Base-by-base conservation (phyloP, 2,888 invertebrate species). In the Nebria brevicollis region DNA sequence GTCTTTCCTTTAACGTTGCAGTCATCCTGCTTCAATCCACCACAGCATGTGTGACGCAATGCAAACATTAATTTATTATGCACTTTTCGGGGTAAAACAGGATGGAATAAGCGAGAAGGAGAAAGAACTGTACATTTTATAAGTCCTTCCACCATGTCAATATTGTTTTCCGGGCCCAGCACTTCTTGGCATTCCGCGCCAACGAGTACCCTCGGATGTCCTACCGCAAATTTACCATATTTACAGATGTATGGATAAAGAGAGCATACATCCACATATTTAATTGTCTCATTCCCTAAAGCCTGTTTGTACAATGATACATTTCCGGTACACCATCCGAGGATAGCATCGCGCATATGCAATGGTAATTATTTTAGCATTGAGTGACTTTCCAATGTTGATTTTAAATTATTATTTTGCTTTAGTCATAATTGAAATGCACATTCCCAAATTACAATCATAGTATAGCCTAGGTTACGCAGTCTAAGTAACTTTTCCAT, bases 271-370 rank as follows among this genome's bases (percentile, higher is more conserved):
- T 20, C 20, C 1, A 20, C 20, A 20, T 20, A 20, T 20, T 20
- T 68, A n/a, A 20, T 84, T 81, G 84, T 43, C 41, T 73, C 43
- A 8, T 43, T 34, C 3, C 42, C 75, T 8, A 54, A 41, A 3
- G 42, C 13, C 34, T 73, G 25, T 76, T 84, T 83, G 77, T 84
- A 79, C 75, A 66, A 73, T 10, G 13, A 75, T 4, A 73, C 82
- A 66, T 83, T 83, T 68, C 80, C 83, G 1, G 85, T 85, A 25
- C 85, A 80, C 5, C 85, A 85, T 10, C 84, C 85, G 75, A 82
- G 84, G 76, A 85, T 84, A 1, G 84, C 83, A 81, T 85, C 20
- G 20, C 20, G 20, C 20, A 20, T 20, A 20, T 20, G 79, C n/a
- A 82, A 26, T 83, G 64, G 0, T 10, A 34, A 25, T 13, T 65